These are phyloP conservation scores for Ooceraea biroi DNA, from an alignment of 1,140 invertebrate genomes.

Conservation along the genomic window DNA sequence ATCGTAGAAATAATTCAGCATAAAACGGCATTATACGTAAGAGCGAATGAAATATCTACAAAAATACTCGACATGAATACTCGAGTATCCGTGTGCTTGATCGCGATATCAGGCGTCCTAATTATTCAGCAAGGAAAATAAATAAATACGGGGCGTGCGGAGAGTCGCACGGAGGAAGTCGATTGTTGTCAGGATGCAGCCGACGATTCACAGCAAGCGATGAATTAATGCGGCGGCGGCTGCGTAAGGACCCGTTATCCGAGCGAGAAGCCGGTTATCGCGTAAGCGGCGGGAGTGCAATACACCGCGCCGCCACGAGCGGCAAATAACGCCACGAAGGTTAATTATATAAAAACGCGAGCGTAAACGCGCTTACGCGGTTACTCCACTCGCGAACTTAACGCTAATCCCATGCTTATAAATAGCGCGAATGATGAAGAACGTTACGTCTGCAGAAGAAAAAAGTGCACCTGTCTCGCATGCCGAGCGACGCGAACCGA, in stretches of 20 bases:
- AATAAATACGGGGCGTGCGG: not conserved
- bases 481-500: not conserved
- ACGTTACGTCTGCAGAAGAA: conserved; percentile 41
- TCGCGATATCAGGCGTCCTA: not conserved
- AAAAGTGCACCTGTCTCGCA: conserved; percentile 23
- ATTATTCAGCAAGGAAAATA: not conserved
- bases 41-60: too few relatives aligned
- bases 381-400: conserved; percentile 54
- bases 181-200: conserved; percentile 8
- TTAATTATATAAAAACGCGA: conserved; percentile 67
- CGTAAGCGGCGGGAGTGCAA: conserved; percentile 30
- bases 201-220: conserved; percentile 33
- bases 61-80: too few relatives aligned
- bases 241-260: conserved; percentile 47
- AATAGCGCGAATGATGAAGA: conserved; percentile 46
- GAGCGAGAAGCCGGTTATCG: conserved; percentile 44
- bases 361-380: not conserved
- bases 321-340: conserved; percentile 60
- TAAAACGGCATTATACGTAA: too few relatives aligned
- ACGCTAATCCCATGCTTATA: conserved; percentile 55
- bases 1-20: too few relatives aligned
- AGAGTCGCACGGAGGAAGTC: not conserved
- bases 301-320: conserved; percentile 29
- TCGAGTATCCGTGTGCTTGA: not conserved
- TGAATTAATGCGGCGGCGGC: conserved; percentile 46